Conservation (phyloP, 2,888 invertebrate species). For the Seira sanloemensis region DNA sequence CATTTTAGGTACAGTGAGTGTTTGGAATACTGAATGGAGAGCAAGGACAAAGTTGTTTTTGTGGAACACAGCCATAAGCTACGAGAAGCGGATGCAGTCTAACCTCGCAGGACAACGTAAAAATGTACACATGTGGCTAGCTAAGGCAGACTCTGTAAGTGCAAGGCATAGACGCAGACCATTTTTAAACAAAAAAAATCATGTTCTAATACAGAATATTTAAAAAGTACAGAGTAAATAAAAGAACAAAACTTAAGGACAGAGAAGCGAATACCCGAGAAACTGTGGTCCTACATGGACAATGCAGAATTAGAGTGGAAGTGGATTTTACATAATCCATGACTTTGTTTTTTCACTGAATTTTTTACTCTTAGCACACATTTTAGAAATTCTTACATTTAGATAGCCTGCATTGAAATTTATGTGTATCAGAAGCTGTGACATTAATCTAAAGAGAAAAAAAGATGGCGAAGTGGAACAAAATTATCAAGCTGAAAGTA, state of each 20-base stretch:
- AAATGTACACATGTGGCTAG: background rate
- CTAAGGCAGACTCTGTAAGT: background rate
- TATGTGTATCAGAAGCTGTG: no score
- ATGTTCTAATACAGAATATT: background rate
- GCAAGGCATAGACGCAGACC: background rate
- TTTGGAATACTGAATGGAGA: slow-evolving; percentile 59
- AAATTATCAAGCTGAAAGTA: no score
- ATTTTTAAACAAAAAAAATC: background rate
- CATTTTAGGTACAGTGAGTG: no score
- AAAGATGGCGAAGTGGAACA: no score
- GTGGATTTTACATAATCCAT: no score
- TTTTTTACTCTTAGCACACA: no score
- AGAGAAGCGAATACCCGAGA: background rate
- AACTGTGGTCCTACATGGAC: background rate
- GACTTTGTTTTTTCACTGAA: no score
- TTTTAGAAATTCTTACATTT: no score
- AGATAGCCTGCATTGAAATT: no score
- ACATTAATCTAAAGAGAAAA: no score
- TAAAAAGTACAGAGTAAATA: background rate
- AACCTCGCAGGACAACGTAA: background rate
- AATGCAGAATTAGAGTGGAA: slow-evolving; percentile 3
- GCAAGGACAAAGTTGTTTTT: slow-evolving; percentile 65
- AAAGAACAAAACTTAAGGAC: background rate
- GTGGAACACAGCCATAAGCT: slow-evolving; percentile 35
- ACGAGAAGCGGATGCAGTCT: background rate